Conservation (phyloP, 2,797 vertebrate species). For the Schizopygopsis pylzovi region DNA sequence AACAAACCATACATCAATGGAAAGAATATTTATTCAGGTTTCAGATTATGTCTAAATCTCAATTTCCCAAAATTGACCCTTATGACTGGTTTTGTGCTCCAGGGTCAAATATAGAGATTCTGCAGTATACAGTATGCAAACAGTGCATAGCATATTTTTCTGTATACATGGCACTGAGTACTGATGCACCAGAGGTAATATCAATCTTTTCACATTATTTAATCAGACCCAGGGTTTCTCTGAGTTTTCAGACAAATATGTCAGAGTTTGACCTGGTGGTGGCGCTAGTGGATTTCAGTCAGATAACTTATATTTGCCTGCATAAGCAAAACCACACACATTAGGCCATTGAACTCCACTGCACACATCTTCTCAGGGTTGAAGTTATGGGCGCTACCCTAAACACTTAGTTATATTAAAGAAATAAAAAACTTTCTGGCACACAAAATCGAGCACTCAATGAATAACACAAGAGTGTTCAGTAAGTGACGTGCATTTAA, state of each 20-base stretch:
- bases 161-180: neutral
- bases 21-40: too few species aligned
- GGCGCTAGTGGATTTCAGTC: neutral
- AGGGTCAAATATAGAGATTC: too few species aligned
- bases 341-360: neutral
- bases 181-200: neutral
- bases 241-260: neutral
- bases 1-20: too few species aligned
- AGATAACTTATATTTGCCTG: neutral
- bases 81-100: too few species aligned
- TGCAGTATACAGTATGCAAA: neutral
- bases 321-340: neutral
- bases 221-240: neutral
- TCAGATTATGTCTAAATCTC: too few species aligned
- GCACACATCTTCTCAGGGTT: neutral
- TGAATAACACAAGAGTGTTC: neutral
- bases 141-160: neutral
- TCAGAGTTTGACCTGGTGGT: neutral
- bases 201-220: neutral
- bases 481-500: neutral
- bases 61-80: too few species aligned
- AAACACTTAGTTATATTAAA: neutral
- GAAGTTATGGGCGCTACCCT: neutral
- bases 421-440: neutral
- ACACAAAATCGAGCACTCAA: neutral